Evolutionary conservation across 2,113 vertebrate genomes (phyloP).

Genomic region (Oriolus oriolus): DNA sequence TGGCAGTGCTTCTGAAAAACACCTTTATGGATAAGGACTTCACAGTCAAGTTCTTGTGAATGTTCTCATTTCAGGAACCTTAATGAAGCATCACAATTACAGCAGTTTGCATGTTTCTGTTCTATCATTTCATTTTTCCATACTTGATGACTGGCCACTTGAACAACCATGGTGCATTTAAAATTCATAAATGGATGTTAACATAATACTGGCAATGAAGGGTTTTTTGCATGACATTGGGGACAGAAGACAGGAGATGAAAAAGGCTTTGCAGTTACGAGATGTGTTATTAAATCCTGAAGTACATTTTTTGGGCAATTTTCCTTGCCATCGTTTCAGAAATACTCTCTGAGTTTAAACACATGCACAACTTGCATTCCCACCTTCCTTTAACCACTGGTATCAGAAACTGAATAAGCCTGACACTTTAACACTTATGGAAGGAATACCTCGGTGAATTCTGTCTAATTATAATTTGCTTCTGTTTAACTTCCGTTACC

Average conservation of each 20-base stretch:
- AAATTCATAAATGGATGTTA: neutral
- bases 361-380: neutral
- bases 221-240: neutral
- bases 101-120: neutral
- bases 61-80: neutral
- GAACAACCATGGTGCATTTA: neutral
- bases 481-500: neutral
- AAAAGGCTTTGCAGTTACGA: neutral
- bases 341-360: neutral
- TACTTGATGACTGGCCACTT: neutral
- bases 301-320: neutral
- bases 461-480: neutral
- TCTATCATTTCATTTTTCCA: neutral
- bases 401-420: neutral
- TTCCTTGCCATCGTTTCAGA: neutral
- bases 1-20: neutral
- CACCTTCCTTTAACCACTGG: neutral
- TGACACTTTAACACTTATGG: neutral
- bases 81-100: neutral
- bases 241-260: neutral
- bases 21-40: neutral
- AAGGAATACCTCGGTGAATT: neutral
- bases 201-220: neutral
- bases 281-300: neutral
- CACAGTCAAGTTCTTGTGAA: neutral